phyloP scores from a whole-genome alignment of 2,797 vertebrate genomes.

The Threskiornis aethiopicus region DNA sequence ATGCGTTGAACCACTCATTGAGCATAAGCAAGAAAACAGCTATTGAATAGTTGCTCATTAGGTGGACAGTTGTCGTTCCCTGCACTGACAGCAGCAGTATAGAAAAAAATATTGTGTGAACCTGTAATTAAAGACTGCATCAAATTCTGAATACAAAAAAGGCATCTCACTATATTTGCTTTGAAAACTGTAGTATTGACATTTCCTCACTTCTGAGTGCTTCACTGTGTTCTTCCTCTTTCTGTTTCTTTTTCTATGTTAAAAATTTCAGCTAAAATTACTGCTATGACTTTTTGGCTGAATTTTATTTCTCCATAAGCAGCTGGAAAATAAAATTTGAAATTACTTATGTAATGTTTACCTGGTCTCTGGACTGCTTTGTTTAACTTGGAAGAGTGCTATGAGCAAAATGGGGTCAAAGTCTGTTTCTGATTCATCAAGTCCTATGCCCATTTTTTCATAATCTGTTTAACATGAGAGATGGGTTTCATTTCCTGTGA shows the following conservation, averaged over 20 bases:
- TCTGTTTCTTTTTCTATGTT: background rate
- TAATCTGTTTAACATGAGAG: background rate
- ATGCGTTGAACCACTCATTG: background rate
- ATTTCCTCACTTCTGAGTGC: background rate
- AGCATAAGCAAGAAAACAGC: background rate
- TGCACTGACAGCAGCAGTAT: background rate
- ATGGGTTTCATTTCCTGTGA: background rate
- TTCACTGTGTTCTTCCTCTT: background rate
- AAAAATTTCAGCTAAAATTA: background rate
- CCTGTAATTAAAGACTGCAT: background rate
- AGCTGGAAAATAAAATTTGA: background rate
- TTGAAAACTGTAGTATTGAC: background rate
- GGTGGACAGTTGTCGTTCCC: background rate
- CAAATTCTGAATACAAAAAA: background rate
- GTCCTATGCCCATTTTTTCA: background rate
- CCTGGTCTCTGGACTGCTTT: background rate
- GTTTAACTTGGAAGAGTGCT: background rate
- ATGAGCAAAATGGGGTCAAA: background rate
- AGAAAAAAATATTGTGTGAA: background rate
- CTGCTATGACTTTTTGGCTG: background rate
- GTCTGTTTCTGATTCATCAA: background rate
- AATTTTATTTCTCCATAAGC: background rate
- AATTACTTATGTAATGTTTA: background rate
- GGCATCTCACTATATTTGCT: background rate
- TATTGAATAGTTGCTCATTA: conserved; percentile 22